Evolutionary conservation across 2,113 vertebrate species (phyloP), one percentile per base, ranked within the genome.

Genomic region (Hyla sarda): DNA sequence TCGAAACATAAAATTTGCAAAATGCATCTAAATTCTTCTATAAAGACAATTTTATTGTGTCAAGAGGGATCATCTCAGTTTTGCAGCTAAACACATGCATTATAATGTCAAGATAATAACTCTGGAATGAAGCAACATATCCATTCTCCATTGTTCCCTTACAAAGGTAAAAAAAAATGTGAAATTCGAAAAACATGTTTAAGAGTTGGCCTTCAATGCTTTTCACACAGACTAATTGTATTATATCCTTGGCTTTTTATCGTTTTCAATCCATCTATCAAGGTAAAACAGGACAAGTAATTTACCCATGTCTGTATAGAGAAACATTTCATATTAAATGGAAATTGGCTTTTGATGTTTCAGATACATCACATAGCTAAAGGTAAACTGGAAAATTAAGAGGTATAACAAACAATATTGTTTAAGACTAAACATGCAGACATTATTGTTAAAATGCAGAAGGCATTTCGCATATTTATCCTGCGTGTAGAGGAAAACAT

Each of bases 131-230:
- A 30, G 25, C 6, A 52, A 52, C 48, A 32, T 16, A 69, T 71
- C 34, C 65, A 52, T 52, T 52, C n/a, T 28, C 48, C 8, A 19
- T 54, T 54, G 16, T 77, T 12, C 10, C 50, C 28, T 54, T 21
- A 77, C 41, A 74, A 74, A 48, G 72, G 72, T 50, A 25, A 50
- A 75, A 50, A 75, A 69, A 69, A 75, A 76, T 50, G n/a, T 30
- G 65, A 52, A 32, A 54, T 77, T 77, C 54, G 25, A 77, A 54
- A 77, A 54, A 21, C 48, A 77, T 54, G 47, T 76, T 52, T 71
- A 71, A 71, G 67, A 71, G 74, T 21, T 76, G 74, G 45, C 74
- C 74, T 76, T 76, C 74, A 76, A n/a, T 48, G 48, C 74, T 52
- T 76, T 52, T 30, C 12, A 52, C 25, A 52, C 23, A 50, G 28